Percentiles rank a stretch among this genome's conserved stretches.
Evolutionary conservation across 2,113 vertebrate genomes (phyloP).

Genomic region (Ceuthmochares aereus): DNA sequence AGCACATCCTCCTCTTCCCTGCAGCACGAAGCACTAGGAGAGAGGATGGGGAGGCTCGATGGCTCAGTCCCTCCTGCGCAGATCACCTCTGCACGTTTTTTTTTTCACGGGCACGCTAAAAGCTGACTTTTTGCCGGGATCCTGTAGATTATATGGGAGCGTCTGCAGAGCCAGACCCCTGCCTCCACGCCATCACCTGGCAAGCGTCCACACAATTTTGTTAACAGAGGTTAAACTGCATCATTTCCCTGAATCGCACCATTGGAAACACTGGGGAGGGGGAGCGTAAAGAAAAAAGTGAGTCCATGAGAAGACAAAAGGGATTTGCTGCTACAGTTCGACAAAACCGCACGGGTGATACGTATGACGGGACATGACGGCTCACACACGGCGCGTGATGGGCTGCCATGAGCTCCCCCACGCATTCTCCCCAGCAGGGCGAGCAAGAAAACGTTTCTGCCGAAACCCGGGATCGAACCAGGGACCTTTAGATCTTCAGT

Average conservation of each 20-base stretch:
- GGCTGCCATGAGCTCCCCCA: too few species aligned
- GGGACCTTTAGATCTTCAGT: constrained; percentile 98
- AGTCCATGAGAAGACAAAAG: too few species aligned
- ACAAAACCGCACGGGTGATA: fast-evolving
- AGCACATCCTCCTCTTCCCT: not conserved
- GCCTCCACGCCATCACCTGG: fast-evolving
- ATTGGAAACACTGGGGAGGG: not conserved
- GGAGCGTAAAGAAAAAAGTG: too few species aligned
- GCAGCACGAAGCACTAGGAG: fast-evolving
- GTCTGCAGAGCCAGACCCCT: fast-evolving
- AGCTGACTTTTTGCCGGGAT: fast-evolving
- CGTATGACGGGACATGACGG: fast-evolving
- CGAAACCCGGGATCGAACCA: constrained; percentile 97
- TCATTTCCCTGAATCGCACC: fast-evolving
- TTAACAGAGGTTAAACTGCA: not conserved
- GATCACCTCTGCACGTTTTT: fast-evolving
- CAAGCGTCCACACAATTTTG: fast-evolving
- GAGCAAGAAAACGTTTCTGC: constrained; percentile 56
- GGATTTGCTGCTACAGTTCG: not conserved
- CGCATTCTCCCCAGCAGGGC: too few species aligned
- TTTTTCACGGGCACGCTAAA: too few species aligned
- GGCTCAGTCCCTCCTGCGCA: fast-evolving
- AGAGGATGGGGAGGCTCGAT: fast-evolving
- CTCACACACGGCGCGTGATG: fast-evolving
- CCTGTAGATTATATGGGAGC: fast-evolving